These are phyloP conservation scores for Hirtodrosophila alboralis DNA, from an alignment of 2,888 invertebrate genomes.

Conservation along the genomic window DNA sequence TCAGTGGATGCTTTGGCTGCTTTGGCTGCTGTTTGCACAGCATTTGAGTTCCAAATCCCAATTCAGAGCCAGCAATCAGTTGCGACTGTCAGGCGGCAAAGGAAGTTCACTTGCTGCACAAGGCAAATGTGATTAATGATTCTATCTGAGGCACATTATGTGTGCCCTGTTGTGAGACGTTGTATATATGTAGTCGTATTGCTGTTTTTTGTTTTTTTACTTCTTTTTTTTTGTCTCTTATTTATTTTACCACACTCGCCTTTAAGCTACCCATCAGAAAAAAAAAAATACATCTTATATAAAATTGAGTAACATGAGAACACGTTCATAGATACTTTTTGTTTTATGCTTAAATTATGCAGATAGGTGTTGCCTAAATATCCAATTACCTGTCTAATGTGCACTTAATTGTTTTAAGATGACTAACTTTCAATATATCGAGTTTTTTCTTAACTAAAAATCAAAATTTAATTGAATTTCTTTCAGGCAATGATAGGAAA, in stretches of 20 bases:
- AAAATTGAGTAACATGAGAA: constrained; percentile 42
- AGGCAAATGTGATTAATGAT: constrained; percentile 84
- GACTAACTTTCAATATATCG: constrained; percentile 5
- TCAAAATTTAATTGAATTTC: constrained; percentile 9
- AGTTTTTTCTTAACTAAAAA: constrained; percentile 23
- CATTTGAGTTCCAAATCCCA: constrained; percentile 79
- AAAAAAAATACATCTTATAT: constrained; percentile 47
- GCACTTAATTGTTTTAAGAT: background rate
- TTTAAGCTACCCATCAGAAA: constrained; percentile 72
- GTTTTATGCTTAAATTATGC: constrained; percentile 20
- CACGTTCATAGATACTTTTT: constrained; percentile 15
- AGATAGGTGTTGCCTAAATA: constrained; percentile 40
- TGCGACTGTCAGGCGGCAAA: constrained; percentile 83
- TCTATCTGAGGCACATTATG: constrained; percentile 81
- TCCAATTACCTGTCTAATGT: constrained; percentile 53
- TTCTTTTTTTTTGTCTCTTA: no score
- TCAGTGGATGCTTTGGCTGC: constrained; percentile 19
- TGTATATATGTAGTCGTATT: constrained; percentile 28
- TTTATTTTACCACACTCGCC: constrained; percentile 22
- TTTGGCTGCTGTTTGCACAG: constrained; percentile 57
- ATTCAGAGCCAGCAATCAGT: constrained; percentile 83
- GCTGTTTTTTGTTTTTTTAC: constrained; percentile 52
- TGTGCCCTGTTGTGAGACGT: constrained; percentile 50
- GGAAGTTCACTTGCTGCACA: constrained; percentile 84
- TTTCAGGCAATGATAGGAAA: constrained; percentile 1